Evolutionary conservation across 2,113 vertebrate species (phyloP).

Genomic region (Oreocharis arfaki): DNA sequence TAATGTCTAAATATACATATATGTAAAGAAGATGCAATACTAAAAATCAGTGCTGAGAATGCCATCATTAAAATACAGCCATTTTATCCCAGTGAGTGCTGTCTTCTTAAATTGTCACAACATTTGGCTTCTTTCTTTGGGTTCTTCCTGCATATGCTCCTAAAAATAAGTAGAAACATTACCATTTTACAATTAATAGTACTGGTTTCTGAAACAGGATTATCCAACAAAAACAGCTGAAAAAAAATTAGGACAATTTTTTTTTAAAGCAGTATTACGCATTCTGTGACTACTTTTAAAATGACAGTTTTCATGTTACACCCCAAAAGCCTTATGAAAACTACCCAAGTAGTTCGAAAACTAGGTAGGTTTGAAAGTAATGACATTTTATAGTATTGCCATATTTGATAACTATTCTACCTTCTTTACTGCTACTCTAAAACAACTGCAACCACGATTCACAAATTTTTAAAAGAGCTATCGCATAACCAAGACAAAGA

Average conservation of each 20-base stretch:
- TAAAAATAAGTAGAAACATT: slow-evolving; percentile 61
- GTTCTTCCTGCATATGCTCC: slow-evolving; percentile 83
- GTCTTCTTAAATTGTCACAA: slow-evolving; percentile 83
- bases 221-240: background rate
- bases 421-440: background rate
- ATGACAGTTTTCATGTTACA: background rate
- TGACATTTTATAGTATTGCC: background rate
- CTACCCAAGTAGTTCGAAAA: too few relatives aligned
- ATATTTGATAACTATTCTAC: background rate
- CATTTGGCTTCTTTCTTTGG: slow-evolving; percentile 84
- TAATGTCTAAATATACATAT: background rate
- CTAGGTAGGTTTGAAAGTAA: background rate
- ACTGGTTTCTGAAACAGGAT: background rate
- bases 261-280: background rate
- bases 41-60: background rate
- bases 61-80: background rate
- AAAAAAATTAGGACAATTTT: background rate
- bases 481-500: background rate
- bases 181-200: background rate
- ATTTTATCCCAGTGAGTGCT: slow-evolving; percentile 77
- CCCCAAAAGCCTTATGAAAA: background rate
- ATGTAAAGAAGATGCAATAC: background rate
- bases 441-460: background rate
- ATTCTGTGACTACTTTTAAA: background rate
- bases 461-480: background rate